A percentile compares a stretch with the other conserved stretches of the same genome.
These are phyloP conservation scores for Clistopyga incitator DNA, from an alignment of 2,888 invertebrate species.

Conservation along the genomic window DNA sequence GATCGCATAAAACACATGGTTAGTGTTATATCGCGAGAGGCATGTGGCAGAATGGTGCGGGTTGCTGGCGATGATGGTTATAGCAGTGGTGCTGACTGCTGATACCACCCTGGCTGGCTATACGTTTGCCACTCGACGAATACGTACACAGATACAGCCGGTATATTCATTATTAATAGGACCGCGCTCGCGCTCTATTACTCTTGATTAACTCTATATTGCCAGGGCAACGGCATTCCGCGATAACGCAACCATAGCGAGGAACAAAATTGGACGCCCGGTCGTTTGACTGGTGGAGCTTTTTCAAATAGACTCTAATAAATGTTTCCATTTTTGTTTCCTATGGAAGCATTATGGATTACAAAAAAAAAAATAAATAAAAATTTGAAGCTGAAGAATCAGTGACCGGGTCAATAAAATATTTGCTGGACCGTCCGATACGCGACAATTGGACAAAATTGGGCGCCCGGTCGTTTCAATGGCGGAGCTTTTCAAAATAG, in stretches of 20 bases:
- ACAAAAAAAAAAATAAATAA: too few species aligned
- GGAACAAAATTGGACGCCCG: conserved; percentile 21
- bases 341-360: too few species aligned
- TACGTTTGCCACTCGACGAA: conserved; percentile 1
- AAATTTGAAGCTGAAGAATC: too few species aligned
- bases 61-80: conserved; percentile 15
- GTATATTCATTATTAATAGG: conserved; percentile 75
- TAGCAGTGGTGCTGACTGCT: neutral
- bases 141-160: conserved; percentile 48
- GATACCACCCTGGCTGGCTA: neutral
- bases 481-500: too few species aligned
- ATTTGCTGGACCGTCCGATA: too few species aligned
- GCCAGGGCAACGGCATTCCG: conserved; percentile 74
- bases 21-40: conserved; percentile 48
- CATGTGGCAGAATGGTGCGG: conserved; percentile 28
- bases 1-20: conserved; percentile 46
- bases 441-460: too few species aligned
- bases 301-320: too few species aligned
- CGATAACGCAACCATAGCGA: conserved; percentile 72
- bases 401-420: too few species aligned
- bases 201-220: conserved; percentile 77
- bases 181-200: conserved; percentile 75
- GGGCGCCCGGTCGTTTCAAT: too few species aligned
- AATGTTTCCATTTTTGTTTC: too few species aligned
- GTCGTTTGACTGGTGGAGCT: neutral